Evolutionary conservation across 2,113 vertebrate genomes (phyloP).

Genomic region (Micromys minutus): DNA sequence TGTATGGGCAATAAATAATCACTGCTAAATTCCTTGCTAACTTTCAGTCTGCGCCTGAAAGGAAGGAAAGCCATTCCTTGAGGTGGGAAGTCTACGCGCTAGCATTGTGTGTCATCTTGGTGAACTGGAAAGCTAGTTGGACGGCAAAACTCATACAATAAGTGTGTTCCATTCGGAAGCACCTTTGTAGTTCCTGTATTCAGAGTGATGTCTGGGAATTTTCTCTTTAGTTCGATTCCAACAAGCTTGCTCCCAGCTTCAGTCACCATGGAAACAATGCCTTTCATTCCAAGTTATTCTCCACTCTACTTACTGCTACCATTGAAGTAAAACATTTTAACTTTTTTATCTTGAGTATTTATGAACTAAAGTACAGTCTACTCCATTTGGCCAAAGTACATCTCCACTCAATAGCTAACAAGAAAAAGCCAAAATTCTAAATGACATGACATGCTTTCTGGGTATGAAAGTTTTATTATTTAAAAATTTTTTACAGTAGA

Average conservation of each 20-base stretch:
- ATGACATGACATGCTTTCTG: neutral
- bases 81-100: neutral
- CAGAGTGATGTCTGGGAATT: neutral
- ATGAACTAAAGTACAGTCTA: neutral
- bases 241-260: neutral
- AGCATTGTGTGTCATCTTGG: neutral
- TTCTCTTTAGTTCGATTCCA: slow-evolving; percentile 20
- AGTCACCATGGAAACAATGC: neutral
- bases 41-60: neutral
- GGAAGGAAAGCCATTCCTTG: neutral
- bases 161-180: neutral
- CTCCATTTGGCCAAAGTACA: slow-evolving; percentile 10
- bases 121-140: neutral
- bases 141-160: neutral
- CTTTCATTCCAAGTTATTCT: neutral
- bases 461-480: neutral
- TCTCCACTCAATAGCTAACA: neutral
- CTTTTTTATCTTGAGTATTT: neutral
- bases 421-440: neutral
- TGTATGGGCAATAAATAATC: neutral
- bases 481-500: neutral
- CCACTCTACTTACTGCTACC: neutral
- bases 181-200: neutral
- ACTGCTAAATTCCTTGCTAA: slow-evolving; percentile 5
- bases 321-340: neutral